These are phyloP conservation scores for Chromobotia macracanthus DNA, from an alignment of 2,797 vertebrate species.

Conservation along the genomic window DNA sequence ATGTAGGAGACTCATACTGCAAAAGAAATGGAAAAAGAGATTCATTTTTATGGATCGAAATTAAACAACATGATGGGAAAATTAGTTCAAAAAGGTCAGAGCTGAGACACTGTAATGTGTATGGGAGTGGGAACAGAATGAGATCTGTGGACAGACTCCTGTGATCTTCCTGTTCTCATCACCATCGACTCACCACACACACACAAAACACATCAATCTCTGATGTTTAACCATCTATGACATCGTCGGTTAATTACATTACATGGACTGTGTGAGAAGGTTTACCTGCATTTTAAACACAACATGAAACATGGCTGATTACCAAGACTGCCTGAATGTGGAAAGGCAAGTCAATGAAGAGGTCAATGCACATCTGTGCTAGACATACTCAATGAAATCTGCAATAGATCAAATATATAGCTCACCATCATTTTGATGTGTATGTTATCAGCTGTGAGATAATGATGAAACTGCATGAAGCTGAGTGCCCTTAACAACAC, in stretches of 20 bases:
- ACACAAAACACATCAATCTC: neutral
- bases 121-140: slow-evolving; percentile 12
- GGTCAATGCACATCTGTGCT: slow-evolving; percentile 12
- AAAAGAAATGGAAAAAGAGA: slow-evolving; percentile 27
- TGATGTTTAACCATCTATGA: neutral
- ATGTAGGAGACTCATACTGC: neutral
- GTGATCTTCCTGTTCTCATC: slow-evolving; percentile 37
- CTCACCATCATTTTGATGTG: slow-evolving; percentile 3
- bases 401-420: slow-evolving; percentile 18
- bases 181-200: neutral
- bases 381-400: neutral
- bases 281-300: neutral
- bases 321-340: neutral
- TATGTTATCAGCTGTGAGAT: slow-evolving; percentile 29
- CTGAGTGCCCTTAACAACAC: slow-evolving; percentile 1
- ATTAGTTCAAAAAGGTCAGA: neutral
- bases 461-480: slow-evolving; percentile 16
- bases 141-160: neutral
- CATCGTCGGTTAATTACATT: neutral
- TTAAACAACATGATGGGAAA: slow-evolving; percentile 6
- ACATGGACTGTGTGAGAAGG: neutral
- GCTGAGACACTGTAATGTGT: slow-evolving; percentile 7
- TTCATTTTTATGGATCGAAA: neutral
- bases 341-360: too few relatives aligned
- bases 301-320: neutral